phyloP scores from a whole-genome alignment of 1,140 invertebrate species.

The Grapholita molesta region DNA sequence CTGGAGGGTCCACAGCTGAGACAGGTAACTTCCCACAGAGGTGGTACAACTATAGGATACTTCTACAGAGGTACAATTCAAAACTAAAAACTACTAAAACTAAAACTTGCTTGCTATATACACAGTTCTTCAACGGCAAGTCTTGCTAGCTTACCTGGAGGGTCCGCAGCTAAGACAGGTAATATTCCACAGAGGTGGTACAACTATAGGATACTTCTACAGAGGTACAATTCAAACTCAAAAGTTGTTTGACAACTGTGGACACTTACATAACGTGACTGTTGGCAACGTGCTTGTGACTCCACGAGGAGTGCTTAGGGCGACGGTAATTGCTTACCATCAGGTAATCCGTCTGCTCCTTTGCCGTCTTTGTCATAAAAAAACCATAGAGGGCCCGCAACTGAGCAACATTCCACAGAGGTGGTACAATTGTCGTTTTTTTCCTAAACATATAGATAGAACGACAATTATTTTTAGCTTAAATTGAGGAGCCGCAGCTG shows the following conservation, averaged over 20 bases:
- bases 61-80: too few species aligned
- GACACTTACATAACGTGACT: too few species aligned
- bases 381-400: too few species aligned
- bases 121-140: neutral
- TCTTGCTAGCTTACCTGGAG: neutral
- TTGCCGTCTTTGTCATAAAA: too few species aligned
- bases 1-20: conserved; percentile 45
- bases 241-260: too few species aligned
- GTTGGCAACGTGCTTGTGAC: too few species aligned
- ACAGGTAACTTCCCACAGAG: conserved; percentile 32
- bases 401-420: neutral
- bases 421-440: neutral
- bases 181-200: neutral
- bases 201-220: neutral
- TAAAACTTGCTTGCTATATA: too few species aligned
- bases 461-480: neutral
- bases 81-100: too few species aligned
- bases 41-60: neutral
- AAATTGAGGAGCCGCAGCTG: neutral
- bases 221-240: too few species aligned
- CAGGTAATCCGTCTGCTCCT: too few species aligned
- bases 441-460: neutral
- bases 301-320: too few species aligned
- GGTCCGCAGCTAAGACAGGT: neutral
- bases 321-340: too few species aligned